phyloP scores from a whole-genome alignment of 2,888 invertebrate species.

The Didymodactylos carnosus region DNA sequence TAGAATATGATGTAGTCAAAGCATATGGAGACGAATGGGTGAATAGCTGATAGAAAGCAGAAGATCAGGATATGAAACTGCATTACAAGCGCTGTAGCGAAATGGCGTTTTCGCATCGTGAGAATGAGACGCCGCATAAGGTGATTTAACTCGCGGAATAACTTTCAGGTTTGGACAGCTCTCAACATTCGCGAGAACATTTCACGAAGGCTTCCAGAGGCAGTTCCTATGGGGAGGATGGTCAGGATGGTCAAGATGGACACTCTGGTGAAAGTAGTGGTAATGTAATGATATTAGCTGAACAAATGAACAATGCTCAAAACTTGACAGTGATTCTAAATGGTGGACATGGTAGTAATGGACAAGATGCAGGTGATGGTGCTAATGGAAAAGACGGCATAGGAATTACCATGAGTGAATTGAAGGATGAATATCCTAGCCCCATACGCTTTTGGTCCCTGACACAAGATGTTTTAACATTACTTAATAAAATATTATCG shows the following conservation, averaged over 20 bases:
- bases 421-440: neutral
- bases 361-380: neutral
- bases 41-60: too few relatives aligned
- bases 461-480: neutral
- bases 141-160: too few relatives aligned
- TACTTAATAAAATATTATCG: neutral
- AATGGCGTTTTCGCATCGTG: too few relatives aligned
- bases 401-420: neutral
- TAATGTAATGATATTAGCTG: neutral
- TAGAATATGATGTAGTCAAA: too few relatives aligned
- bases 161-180: too few relatives aligned
- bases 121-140: too few relatives aligned
- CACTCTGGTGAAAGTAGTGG: neutral
- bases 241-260: neutral
- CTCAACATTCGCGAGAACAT: too few relatives aligned
- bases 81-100: too few relatives aligned
- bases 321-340: neutral
- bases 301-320: neutral
- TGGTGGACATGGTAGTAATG: neutral
- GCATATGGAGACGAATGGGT: too few relatives aligned
- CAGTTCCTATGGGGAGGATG: neutral
- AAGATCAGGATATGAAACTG: too few relatives aligned
- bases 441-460: neutral
- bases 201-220: neutral
- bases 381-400: neutral